Evolutionary conservation across 2,113 vertebrate genomes (phyloP).

Genomic region (Xiphophorus couchianus): DNA sequence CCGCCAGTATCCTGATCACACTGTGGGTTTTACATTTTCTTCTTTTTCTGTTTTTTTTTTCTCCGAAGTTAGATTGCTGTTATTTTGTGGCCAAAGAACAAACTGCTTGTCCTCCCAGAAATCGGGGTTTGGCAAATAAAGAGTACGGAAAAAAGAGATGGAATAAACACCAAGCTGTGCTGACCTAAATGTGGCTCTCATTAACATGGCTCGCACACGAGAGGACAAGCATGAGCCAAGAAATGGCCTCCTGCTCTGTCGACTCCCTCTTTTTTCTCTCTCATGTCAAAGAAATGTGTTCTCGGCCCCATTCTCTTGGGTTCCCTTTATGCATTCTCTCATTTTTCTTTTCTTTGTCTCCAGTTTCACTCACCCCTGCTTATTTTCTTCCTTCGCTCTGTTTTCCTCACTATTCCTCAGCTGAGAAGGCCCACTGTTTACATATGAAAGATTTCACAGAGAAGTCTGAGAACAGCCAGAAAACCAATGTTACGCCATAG

Average conservation of each 20-base stretch:
- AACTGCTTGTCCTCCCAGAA: conserved; percentile 28
- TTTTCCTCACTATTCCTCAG: conserved; percentile 12
- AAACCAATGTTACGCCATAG: conserved; percentile 22
- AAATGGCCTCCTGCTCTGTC: conserved; percentile 28
- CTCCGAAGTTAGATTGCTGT: conserved; percentile 18
- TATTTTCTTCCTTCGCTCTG: not conserved
- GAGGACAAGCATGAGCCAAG: conserved; percentile 27
- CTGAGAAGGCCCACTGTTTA: conserved; percentile 27
- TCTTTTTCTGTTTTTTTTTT: not conserved
- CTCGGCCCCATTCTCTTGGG: not conserved
- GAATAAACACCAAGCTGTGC: not conserved
- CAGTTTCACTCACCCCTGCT: not conserved
- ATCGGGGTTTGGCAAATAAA: not conserved
- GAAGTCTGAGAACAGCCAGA: not conserved
- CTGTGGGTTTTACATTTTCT: not conserved
- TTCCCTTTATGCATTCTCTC: conserved; percentile 13
- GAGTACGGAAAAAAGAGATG: not conserved
- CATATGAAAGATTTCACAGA: conserved; percentile 21
- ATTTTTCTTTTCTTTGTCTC: conserved; percentile 36
- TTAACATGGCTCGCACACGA: conserved; percentile 64
- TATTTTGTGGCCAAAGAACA: conserved; percentile 42
- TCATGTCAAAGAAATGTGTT: not conserved
- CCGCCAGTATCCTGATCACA: not conserved
- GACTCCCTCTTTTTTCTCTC: not conserved
- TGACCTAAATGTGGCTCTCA: conserved; percentile 74